Evolutionary conservation across 2,113 vertebrate genomes (phyloP), one percentile per base, ranked within the genome.

Genomic region (Climacteris rufus): DNA sequence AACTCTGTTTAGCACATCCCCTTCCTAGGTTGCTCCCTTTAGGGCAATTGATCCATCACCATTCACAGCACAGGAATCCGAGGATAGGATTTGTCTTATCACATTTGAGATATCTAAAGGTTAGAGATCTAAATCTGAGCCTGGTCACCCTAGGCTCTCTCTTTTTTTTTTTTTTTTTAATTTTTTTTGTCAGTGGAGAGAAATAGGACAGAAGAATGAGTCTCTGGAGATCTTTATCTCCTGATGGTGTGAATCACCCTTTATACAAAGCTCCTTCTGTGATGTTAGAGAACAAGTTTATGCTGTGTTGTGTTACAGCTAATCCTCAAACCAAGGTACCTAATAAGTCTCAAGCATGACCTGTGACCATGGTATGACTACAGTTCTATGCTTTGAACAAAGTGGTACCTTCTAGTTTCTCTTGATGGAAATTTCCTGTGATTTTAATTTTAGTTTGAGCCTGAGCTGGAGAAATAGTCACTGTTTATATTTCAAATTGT

Each of bases 1-100:
- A 3, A 1, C 6, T 25, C 22, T 37, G 25, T 35, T 27, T 17
- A 47, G 7, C 30, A 24, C 1, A 0, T 13, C 7, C 8, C 6
- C 18, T 35, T 28, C 27, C 28, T 37, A 24, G 21, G 52, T n/a
- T 69, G 5, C 13, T 91, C 23, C 50, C 27, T 70, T 61, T 33
- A 35, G 37, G 45, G 25, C 4, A 11, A 8, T 47, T 54, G 49
- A 53, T 86, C 24, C 23, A 61, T 65, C 45, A 15, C 44, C 23
- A 20, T 11, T 49, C 61, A 75, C 21, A 40, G 13, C 1, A 4
- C 27, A 64, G 52, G 33, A 89, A 60, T 70, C 5, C 11, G 50
- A 8, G 7, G 10, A 14, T 35, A 24, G 50, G 35, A 75, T 84
- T 83, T 89, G 56, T 82, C 56, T 87, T 95, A 68, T 35, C 52